A percentile compares a stretch with the other conserved stretches of the same genome.
phyloP scores from a whole-genome alignment of 2,797 vertebrate genomes.

The Sphaeramia orbicularis region DNA sequence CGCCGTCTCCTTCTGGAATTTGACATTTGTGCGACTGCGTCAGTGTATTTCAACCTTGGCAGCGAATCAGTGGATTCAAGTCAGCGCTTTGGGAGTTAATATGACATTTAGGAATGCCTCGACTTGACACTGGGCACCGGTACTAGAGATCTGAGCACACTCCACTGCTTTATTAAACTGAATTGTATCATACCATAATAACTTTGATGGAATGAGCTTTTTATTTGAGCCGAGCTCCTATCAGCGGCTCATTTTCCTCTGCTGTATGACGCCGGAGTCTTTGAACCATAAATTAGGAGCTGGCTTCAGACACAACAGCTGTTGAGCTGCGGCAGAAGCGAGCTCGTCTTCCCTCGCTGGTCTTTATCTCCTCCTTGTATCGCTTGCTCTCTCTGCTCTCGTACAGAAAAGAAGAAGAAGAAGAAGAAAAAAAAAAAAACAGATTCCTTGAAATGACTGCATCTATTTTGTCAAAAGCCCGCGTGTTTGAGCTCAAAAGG shows the following conservation, averaged over 20 bases:
- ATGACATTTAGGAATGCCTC: constrained; percentile 68
- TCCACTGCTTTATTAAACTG: constrained; percentile 65
- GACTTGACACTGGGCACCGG: constrained; percentile 51
- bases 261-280: constrained; percentile 58
- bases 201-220: constrained; percentile 63
- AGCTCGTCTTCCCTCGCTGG: constrained; percentile 31
- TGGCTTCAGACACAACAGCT: constrained; percentile 73
- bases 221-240: constrained; percentile 54
- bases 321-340: constrained; percentile 56
- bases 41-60: background rate
- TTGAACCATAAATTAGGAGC: constrained; percentile 75
- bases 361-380: constrained; percentile 60
- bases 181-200: constrained; percentile 62
- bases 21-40: constrained; percentile 31
- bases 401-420: constrained; percentile 33
- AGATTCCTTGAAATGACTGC: constrained; percentile 43
- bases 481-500: constrained; percentile 36
- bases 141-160: constrained; percentile 51
- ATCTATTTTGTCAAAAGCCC: constrained; percentile 10
- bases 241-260: constrained; percentile 68
- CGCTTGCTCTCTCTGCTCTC: constrained; percentile 22
- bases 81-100: constrained; percentile 35
- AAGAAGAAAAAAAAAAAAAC: too few species aligned
- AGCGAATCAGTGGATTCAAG: constrained; percentile 37
- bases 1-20: background rate